A percentile compares a stretch with the other conserved stretches of the same genome.
Conservation (phyloP, 2,797 vertebrate species). For the Anniella stebbinsi region DNA sequence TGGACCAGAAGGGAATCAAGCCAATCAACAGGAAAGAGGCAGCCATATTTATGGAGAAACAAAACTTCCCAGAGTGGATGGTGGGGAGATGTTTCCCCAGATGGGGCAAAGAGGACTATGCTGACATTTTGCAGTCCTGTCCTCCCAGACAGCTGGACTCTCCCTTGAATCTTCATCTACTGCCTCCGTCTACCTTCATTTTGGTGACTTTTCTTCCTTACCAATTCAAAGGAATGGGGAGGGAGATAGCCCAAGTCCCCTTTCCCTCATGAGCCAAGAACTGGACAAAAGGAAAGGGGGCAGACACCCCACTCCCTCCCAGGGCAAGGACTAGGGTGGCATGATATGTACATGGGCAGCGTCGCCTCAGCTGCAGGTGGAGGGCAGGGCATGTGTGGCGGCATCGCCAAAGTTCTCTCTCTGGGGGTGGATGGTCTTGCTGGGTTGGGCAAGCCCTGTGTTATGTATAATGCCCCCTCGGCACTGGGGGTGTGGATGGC, state of each 20-base stretch:
- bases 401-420: not conserved
- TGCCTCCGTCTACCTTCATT: not conserved
- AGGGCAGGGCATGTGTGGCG: fast-evolving
- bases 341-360: not conserved
- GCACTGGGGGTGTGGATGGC: fast-evolving
- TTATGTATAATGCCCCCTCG: fast-evolving
- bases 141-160: not conserved
- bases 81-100: fast-evolving
- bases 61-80: constrained; percentile 33
- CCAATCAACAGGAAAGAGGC: not conserved
- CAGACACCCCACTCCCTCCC: too few species aligned
- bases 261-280: not conserved
- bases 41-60: not conserved
- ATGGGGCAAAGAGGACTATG: too few species aligned
- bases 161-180: not conserved
- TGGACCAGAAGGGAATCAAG: not conserved
- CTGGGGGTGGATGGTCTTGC: not conserved
- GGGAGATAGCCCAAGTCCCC: not conserved
- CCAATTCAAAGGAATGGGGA: not conserved
- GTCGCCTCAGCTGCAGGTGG: not conserved
- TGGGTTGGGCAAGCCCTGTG: fast-evolving
- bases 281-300: not conserved
- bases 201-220: not conserved
- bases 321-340: not conserved
- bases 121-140: not conserved